A percentile compares a stretch with the other conserved stretches of the same genome.
Conservation (phyloP, 2,797 vertebrate genomes). For the Acrossocheilus fasciatus region DNA sequence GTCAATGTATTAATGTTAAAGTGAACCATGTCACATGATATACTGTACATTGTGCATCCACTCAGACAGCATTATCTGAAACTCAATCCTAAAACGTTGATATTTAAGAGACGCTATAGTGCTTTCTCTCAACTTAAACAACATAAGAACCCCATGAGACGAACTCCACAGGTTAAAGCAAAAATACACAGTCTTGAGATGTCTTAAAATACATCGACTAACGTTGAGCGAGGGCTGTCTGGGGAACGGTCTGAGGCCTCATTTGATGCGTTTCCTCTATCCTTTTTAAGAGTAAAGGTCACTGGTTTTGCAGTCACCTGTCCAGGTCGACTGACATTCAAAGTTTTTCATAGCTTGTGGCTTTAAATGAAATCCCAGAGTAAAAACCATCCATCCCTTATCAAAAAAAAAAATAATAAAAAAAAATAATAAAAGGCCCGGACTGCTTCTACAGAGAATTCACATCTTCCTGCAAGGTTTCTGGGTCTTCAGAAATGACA, state of each 20-base stretch:
- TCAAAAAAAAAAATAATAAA: background rate
- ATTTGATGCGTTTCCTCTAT: conserved; percentile 41
- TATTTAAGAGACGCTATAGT: background rate
- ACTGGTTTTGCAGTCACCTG: conserved; percentile 36
- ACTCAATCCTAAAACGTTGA: conserved; percentile 13
- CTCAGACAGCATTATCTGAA: conserved; percentile 11
- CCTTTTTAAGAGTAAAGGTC: conserved; percentile 56
- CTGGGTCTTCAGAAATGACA: background rate
- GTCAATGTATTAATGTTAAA: background rate
- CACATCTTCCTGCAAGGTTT: conserved; percentile 10
- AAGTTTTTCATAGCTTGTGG: conserved; percentile 47
- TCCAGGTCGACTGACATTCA: conserved; percentile 44
- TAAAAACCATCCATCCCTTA: conserved; percentile 11
- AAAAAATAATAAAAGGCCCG: background rate
- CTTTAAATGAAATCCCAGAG: conserved; percentile 25
- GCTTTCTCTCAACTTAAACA: background rate
- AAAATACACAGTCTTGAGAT: conserved; percentile 21
- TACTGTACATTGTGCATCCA: background rate
- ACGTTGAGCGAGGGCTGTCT: conserved; percentile 17
- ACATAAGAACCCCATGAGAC: background rate
- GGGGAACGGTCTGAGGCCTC: conserved; percentile 15
- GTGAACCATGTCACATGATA: background rate
- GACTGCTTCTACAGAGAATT: background rate
- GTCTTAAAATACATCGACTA: conserved; percentile 43
- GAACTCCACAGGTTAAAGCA: conserved; percentile 21